Base-by-base conservation (phyloP, 92 coral and sea anemone species). In the Siderastrea siderea region DNA sequence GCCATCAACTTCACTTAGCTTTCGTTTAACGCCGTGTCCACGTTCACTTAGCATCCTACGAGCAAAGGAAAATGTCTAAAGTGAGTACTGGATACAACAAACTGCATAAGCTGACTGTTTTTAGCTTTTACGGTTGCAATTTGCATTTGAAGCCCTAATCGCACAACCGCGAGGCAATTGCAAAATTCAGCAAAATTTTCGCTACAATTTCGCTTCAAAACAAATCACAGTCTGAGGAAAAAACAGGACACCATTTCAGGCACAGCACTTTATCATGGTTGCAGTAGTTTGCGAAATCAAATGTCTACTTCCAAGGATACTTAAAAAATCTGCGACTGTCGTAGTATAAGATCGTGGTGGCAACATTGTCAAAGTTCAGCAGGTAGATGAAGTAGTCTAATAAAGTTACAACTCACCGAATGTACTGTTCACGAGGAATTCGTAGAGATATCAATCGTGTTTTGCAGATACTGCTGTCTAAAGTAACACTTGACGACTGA, bases 21-120 rank as follows among this genome's bases (percentile, higher is more conserved):
- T 95, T 67, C 98, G 94, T 89, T 95, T 95, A 38, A 88, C 95
- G 12, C 98, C 98, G 84, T 93, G 96, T 38, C 62, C 92, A 58
- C 96, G 91, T 80, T 92, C 93, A 54, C 90, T 95, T 84, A 95
- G 88, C 98, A 95, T 95, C 93, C 98, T 95, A 69, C 15, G 53
- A 84, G 66, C 51, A 60, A 51, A 71, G 48, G 48, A 15, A 44
- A 49, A 82, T 69, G 17, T 14, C 61, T 61, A 6, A 46, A 51
- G 79, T 63, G 52, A 72, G 73, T 9, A 63, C 16, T 38, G 55
- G 49, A 19, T 60, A 68, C 6, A 52, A 16, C 14, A 50, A 5
- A 53, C 5, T 75, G 53, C 15, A 5, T 45, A 62, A 70, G 11
- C 52, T 7, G 45, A 53, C 58, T 17, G 72, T 38, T 70, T 72